phyloP scores from a whole-genome alignment of 2,888 invertebrate species.

The Plebejus argus region DNA sequence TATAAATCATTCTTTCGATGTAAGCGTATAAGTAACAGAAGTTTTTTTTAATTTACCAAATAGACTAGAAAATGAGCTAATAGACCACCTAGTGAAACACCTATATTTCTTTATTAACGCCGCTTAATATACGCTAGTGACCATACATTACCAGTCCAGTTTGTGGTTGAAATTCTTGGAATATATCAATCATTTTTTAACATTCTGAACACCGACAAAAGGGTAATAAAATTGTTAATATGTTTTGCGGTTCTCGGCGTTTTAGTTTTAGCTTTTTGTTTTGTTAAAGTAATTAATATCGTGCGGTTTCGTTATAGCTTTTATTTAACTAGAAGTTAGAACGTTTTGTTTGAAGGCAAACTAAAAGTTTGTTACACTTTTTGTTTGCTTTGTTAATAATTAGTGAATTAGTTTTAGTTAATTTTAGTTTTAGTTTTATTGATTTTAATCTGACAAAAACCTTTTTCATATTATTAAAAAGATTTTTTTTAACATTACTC shows the following conservation, averaged over 20 bases:
- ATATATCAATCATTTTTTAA: slow-evolving; percentile 8
- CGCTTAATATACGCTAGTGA: background rate
- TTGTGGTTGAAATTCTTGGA: slow-evolving; percentile 13
- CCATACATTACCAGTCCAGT: slow-evolving; percentile 5
- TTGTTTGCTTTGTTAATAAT: background rate
- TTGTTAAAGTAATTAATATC: slow-evolving; percentile 22
- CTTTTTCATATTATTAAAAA: background rate
- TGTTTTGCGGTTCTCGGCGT: slow-evolving; percentile 1
- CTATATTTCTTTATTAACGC: background rate
- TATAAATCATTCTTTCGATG: no score
- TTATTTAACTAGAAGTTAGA: background rate
- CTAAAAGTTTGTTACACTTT: background rate
- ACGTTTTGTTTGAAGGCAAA: background rate
- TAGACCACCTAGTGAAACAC: background rate
- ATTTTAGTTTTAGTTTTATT: background rate
- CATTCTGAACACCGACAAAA: slow-evolving; percentile 24
- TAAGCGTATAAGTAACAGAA: no score
- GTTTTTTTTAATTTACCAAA: no score
- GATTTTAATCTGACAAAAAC: background rate
- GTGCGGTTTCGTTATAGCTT: background rate
- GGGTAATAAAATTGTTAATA: slow-evolving; percentile 22
- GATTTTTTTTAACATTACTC: background rate
- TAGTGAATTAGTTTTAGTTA: background rate
- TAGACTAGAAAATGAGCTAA: background rate
- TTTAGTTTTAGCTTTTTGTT: slow-evolving; percentile 16